Evolutionary conservation across 53 echinoderm and acorn worm species (phyloP).

Genomic region (Hippasteria phrygiana): DNA sequence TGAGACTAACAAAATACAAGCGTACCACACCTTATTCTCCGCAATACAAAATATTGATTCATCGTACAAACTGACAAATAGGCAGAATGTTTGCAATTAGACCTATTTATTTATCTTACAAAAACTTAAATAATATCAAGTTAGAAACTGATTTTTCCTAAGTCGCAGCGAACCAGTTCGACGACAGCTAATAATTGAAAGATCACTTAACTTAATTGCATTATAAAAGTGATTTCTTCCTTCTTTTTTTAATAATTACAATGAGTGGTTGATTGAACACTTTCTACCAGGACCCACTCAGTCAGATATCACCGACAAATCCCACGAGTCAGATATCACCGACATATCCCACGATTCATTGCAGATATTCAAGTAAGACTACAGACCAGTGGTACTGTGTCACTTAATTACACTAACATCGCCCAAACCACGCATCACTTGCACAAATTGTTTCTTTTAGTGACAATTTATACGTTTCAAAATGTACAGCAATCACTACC

Average conservation of each 20-base stretch:
- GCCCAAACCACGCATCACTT: background rate
- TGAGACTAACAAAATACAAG: constrained; percentile 52
- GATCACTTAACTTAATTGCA: constrained; percentile 65
- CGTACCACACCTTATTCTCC: constrained; percentile 5
- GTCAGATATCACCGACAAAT: constrained; percentile 28
- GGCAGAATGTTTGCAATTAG: constrained; percentile 24
- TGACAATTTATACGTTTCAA: constrained; percentile 5
- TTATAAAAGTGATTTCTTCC: constrained; percentile 30
- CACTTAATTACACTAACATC: constrained; percentile 24
- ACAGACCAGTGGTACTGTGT: constrained; percentile 42
- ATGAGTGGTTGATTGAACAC: background rate
- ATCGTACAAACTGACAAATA: constrained; percentile 43
- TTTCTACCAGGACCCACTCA: background rate
- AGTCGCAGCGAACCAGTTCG: constrained; percentile 65
- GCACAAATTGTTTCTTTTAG: background rate
- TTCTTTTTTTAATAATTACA: constrained; percentile 39
- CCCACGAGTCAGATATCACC: constrained; percentile 10
- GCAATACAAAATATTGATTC: constrained; percentile 47
- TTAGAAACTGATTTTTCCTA: constrained; percentile 57
- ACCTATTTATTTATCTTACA: constrained; percentile 33
- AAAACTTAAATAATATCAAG: constrained; percentile 59
- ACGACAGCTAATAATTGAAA: constrained; percentile 61
- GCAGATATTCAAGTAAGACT: constrained; percentile 49
- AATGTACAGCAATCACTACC: constrained; percentile 33
- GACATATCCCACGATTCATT: constrained; percentile 40